Base-by-base conservation (phyloP, 2,113 vertebrate genomes). In the Condylura cristata region DNA sequence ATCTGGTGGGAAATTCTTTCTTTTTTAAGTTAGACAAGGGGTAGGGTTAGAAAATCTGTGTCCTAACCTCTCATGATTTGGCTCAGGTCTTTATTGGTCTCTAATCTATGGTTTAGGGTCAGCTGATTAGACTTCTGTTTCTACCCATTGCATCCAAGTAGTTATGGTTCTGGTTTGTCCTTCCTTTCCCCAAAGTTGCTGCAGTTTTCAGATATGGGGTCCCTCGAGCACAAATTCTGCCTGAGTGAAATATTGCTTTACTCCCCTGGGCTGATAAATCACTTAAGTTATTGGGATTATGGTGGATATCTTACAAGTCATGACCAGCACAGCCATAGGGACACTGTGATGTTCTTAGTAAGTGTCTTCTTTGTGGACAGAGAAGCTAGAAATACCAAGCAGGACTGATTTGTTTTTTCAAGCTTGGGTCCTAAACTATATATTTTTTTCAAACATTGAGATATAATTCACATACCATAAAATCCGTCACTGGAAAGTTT, bases 1-100 rank as follows among this genome's bases (percentile, higher is more conserved):
- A 74, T 30, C 72, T 83, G 78, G n/a, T 87, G 71, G 80, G 65
- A 70, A 92, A 92, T 70, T 37, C 53, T 84, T 84, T 78, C 53
- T 88, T 84, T 84, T 86, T 65, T 60, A 66, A 68, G 60, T 66
- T 44, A 48, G 37, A 41, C 12, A 37, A 41, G 46, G 91, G 75
- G 60, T 2, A 53, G 1, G 60, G 41, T 81, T 65, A 80, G 65
- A 70, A 74, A 70, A 34, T 44, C 39, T 84, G 32, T 61, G 46
- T 53, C 60, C 30, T n/a, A 63, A 22, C 74, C 37, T 14, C 66
- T 82, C 41, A 48, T 34, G 32, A 78, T 78, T 75, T 72, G 39
- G 39, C 46, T 83, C 53, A 58, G 51, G 34, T 70, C 24, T 60
- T 83, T 58, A 46, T 11, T 41, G 44, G 24, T 81, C 34, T 92